Percentiles rank a stretch among this genome's conserved stretches.
These are phyloP conservation scores for Carlito syrichta DNA, from an alignment of 2,113 vertebrate genomes.

Conservation along the genomic window DNA sequence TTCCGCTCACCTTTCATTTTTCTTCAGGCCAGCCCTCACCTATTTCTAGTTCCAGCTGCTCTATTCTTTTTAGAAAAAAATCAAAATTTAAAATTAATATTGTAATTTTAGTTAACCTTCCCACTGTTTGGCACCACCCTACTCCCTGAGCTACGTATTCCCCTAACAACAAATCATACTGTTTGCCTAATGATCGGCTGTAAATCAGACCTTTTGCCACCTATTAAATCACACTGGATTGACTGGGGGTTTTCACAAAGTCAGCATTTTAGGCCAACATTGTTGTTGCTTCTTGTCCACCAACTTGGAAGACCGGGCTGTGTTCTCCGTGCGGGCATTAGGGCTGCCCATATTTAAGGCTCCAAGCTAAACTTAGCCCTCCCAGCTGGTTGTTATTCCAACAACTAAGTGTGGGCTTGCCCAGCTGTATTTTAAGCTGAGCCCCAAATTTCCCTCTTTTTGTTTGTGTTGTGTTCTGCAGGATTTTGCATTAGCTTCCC, in stretches of 20 bases:
- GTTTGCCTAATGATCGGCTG: neutral
- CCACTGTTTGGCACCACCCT: neutral
- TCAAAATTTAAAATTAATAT: slow-evolving; percentile 17
- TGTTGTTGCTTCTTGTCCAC: neutral
- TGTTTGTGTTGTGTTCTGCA: slow-evolving; percentile 52
- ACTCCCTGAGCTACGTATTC: neutral
- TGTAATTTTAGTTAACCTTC: neutral
- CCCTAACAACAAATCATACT: slow-evolving; percentile 1
- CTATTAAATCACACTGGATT: slow-evolving; percentile 19
- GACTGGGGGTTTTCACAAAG: neutral
- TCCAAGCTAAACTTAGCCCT: slow-evolving; percentile 63
- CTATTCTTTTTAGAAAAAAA: neutral
- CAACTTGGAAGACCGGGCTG: neutral
- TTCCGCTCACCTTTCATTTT: neutral
- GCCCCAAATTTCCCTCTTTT: slow-evolving; percentile 52
- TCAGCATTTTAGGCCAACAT: slow-evolving; percentile 21
- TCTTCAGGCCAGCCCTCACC: neutral
- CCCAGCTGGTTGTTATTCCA: slow-evolving; percentile 61
- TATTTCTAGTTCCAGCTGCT: neutral
- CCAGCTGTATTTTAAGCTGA: slow-evolving; percentile 70
- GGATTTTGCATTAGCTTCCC: slow-evolving; percentile 51
- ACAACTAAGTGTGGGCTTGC: slow-evolving; percentile 59
- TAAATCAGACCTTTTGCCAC: slow-evolving; percentile 36
- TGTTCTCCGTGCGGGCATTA: neutral
- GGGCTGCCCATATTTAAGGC: slow-evolving; percentile 38